Base-by-base conservation (phyloP, 2,113 vertebrate species). In the Corythaixoides concolor region DNA sequence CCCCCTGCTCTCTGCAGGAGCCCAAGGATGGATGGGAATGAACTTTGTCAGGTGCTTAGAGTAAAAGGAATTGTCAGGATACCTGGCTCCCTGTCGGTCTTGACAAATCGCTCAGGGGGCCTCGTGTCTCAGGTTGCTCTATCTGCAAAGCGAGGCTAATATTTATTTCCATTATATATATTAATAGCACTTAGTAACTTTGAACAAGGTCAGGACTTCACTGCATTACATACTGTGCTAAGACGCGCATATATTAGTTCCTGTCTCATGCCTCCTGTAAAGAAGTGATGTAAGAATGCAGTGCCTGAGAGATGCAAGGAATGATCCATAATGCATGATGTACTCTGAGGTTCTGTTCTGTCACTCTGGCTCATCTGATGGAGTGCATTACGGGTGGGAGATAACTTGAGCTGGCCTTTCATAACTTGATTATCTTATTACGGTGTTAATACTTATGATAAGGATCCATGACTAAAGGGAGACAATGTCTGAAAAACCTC, bases 161-260 rank as follows among this genome's bases (percentile, higher is more conserved):
- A 95, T 91, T 94, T 95, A 91, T 93, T 95, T 95, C 87, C 90
- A 92, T 95, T 93, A 43, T 92, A 93, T 91, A 37, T 96, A 97
- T 96, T 96, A 96, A 96, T 96, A 95, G 95, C 82, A 88, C 93
- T 96, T 96, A 91, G 90, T 96, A 91, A 94, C 95, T 97, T 96
- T 95, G 95, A 88, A 85, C 93, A 96, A 96, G 96, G 95, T 97
- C 95, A 96, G 90, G 93, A 52, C 91, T 95, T 87, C 24, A 0
- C 81, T 96, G 90, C 91, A 53, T 94, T 90, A 90, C 85, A 37
- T 47, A 6, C 53, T 95, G 91, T 96, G 94, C 96, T 90, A 94
- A 96, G 89, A 85, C 85, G 19, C 1, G 92, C 95, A 96, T 96
- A 94, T 8, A 96, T 97, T 95, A 96, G 78, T 83, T 85, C 77